Evolutionary conservation across 2,113 vertebrate genomes (phyloP).

Genomic region (Sylvia atricapilla): DNA sequence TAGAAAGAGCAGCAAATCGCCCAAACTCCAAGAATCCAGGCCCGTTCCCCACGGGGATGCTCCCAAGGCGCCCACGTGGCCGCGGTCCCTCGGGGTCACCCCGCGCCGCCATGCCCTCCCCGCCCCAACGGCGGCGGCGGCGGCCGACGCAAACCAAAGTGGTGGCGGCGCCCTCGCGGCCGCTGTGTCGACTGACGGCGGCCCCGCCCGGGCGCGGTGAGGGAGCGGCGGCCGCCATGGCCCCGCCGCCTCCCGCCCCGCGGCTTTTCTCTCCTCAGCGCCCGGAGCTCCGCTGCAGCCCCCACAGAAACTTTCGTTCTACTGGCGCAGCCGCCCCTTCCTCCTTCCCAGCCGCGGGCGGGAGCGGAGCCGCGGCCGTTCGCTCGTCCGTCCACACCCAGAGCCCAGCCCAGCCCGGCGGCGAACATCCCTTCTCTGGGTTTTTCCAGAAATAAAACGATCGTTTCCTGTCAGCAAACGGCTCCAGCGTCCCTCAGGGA

Average conservation of each 20-base stretch:
- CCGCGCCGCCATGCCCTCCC: not conserved
- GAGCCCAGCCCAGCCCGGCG: not conserved
- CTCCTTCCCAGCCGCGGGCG: not conserved
- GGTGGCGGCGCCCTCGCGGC: not conserved
- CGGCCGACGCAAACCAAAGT: slow-evolving; percentile 26
- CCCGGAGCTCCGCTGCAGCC: not conserved
- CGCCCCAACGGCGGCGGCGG: not conserved
- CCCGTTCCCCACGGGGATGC: not conserved
- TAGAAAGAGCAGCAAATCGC: not conserved
- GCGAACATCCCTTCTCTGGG: not conserved
- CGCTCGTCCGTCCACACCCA: not conserved
- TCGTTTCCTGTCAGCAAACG: not conserved
- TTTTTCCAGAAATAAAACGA: not conserved
- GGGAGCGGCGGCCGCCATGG: slow-evolving; percentile 5
- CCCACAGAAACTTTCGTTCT: not conserved
- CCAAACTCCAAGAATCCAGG: fast-evolving
- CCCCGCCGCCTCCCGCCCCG: no score
- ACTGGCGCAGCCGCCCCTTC: not conserved
- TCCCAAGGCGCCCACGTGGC: not conserved
- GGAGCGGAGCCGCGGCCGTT: not conserved
- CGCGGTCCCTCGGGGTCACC: not conserved
- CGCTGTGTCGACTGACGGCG: not conserved
- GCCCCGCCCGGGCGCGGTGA: not conserved
- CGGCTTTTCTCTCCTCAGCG: not conserved
- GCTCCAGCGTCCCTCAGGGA: not conserved